Evolutionary conservation across 2,797 vertebrate species (phyloP), one percentile per base, ranked within the genome.

Genomic region (Eidolon dupreanum): DNA sequence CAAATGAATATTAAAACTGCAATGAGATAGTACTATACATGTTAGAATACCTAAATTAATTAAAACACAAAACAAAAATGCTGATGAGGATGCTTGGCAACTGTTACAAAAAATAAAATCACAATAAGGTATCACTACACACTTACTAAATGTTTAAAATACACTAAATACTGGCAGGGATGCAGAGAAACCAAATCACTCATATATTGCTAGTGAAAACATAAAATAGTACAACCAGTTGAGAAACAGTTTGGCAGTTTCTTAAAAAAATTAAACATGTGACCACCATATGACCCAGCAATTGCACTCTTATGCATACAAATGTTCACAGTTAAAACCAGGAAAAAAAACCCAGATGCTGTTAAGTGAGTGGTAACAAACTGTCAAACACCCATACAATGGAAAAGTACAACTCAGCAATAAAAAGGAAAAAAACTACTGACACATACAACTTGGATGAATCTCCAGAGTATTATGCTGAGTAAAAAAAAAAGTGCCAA

Each of bases 371-470:
- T 19, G 15, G 33, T 94, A 81, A 94, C 43, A 81, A 68, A 83
- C 43, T 90, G 55, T 74, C 55, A 36, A 59, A 84, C 24, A 84
- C 13, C 22, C 53, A 51, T 22, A 61, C 5, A 17, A 70, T 31
- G 31, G 36, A 87, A 87, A 70, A 57, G 82, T 75, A 57, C 3
- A 92, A 85, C 43, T 86, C 38, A 24, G 41, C 55, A 75, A 92
- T 28, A 74, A 51, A 75, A 90, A 77, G 33, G 51, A 38, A 89
- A 86, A 96, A 96, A 49, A 57, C 12, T 85, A 75, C 8, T 75
- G 20, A 75, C 49, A 74, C 1, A 81, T 8, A 57, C 8, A 78
- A 90, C 38, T 55, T 11, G 74, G 55, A 93, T 49, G 8, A 81
- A 33, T 89, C 36, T 70, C 53, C 41, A 89, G 31, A 63, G 7